Percentiles rank a stretch among this genome's conserved stretches.
Evolutionary conservation across 2,888 invertebrate species (phyloP).

Genomic region (Formica aserva): DNA sequence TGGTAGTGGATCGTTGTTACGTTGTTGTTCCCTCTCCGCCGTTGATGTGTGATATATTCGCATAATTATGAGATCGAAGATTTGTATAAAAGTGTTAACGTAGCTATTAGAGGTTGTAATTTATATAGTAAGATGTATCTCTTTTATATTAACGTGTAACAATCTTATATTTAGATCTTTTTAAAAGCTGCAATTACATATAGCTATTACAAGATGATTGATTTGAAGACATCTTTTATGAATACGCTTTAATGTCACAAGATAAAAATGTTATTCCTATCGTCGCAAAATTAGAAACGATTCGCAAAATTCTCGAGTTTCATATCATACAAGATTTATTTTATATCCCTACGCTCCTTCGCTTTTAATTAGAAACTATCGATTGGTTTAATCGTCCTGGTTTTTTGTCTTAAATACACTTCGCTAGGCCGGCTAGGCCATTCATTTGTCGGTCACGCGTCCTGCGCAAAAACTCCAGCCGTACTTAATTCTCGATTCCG

Average conservation of each 20-base stretch:
- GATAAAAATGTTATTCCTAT: not conserved
- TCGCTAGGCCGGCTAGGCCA: slow-evolving; percentile 47
- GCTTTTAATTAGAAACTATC: slow-evolving; percentile 66
- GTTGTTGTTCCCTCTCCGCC: slow-evolving; percentile 17
- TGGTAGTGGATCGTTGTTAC: slow-evolving; percentile 10
- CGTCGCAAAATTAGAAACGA: slow-evolving; percentile 10
- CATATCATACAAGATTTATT: slow-evolving; percentile 27
- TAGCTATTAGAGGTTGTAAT: slow-evolving; percentile 36
- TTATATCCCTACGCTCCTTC: not conserved
- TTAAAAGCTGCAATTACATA: not conserved
- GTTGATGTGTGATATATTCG: slow-evolving; percentile 26
- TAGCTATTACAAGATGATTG: not conserved
- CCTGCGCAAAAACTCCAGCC: slow-evolving; percentile 65
- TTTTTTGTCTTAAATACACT: slow-evolving; percentile 52
- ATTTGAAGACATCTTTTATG: not conserved
- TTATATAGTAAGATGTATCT: slow-evolving; percentile 26
- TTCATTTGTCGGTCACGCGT: slow-evolving; percentile 59
- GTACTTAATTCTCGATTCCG: slow-evolving; percentile 47
- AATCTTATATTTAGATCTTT: not conserved
- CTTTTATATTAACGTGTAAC: slow-evolving; percentile 4
- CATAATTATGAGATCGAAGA: slow-evolving; percentile 46
- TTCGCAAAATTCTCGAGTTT: slow-evolving; percentile 10
- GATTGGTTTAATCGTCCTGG: slow-evolving; percentile 65
- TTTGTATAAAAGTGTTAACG: slow-evolving; percentile 37
- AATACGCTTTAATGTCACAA: not conserved